Conservation (phyloP, 2,888 invertebrate species). For the Drosophila mettleri region DNA sequence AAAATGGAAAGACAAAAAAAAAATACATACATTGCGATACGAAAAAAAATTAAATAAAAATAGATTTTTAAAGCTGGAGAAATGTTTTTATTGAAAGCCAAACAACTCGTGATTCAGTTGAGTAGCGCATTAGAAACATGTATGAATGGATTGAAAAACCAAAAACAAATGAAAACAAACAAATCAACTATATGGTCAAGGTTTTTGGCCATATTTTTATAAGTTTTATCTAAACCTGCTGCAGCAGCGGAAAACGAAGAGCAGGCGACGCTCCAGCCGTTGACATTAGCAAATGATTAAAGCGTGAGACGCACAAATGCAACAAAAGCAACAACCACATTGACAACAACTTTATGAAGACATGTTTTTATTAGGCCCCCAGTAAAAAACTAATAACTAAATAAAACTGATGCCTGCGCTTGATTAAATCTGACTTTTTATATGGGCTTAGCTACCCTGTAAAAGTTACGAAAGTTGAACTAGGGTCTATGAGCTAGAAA, state of each 20-base stretch:
- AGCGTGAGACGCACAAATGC: constrained; percentile 55
- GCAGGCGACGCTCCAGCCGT: constrained; percentile 35
- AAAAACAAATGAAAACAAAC: constrained; percentile 24
- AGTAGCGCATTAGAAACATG: constrained; percentile 44
- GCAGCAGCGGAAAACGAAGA: constrained; percentile 57
- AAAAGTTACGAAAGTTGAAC: not conserved
- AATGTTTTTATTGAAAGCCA: constrained; percentile 23
- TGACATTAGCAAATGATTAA: constrained; percentile 63
- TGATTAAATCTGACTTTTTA: constrained; percentile 51
- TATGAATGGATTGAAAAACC: constrained; percentile 30
- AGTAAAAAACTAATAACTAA: constrained; percentile 38
- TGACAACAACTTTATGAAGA: constrained; percentile 45
- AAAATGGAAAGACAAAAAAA: constrained; percentile 19
- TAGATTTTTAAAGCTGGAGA: constrained; percentile 17
- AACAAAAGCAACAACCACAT: constrained; percentile 23
- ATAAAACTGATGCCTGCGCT: constrained; percentile 37
- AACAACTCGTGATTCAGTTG: constrained; percentile 18
- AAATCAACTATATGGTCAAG: constrained; percentile 71
- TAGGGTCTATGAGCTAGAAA: not conserved
- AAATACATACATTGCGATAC: no score
- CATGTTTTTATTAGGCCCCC: constrained; percentile 25
- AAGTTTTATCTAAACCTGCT: constrained; percentile 55
- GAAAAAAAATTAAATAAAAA: not conserved
- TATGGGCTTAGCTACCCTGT: constrained; percentile 18
- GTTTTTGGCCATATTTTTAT: constrained; percentile 48